Evolutionary conservation across 1,140 invertebrate genomes (phyloP), one percentile per base, ranked within the genome.

Genomic region (Sarcophaga peregrina): DNA sequence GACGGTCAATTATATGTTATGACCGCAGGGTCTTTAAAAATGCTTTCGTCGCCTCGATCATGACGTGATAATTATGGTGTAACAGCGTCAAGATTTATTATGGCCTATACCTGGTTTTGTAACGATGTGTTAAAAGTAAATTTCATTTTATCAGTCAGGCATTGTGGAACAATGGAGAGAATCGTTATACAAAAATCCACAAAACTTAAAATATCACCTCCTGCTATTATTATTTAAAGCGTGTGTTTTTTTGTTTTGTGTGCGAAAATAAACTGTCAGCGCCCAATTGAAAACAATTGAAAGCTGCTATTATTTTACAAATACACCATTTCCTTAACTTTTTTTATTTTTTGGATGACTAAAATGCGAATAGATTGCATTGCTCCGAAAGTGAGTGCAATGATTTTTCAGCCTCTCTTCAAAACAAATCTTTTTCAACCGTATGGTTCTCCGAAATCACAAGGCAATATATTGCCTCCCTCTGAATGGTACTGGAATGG

Each of bases 51-150:
- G 52, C 68, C 81, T 78, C 20, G 82, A 17, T 83, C 76, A 72
- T 83, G 82, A 83, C 75, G 76, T 83, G 82, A 83, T 83, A 83
- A 83, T 83, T 83, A 68, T 25, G 25, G 82, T 72, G 47, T 80
- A 47, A 47, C 82, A 5, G 74, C 52, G 48, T 13, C 52, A 76
- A 74, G 52, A 78, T 82, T 82, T 82, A 82, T 80, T 37, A 82
- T 78, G 50, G 47, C 46, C 80, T 76, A 50, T 15, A 74, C 52
- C 17, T 75, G 62, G 20, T 52, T 54, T 62, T 45, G 62, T 83
- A 83, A 83, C 82, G 82, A 83, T 80, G 58, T 83, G 82, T 80
- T 83, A 80, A 83, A 83, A 83, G 50, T 50, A 83, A 83, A 72
- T 50, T 78, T 78, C 17, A 50, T 78, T 68, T 78, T 50, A 50